Evolutionary conservation across 2,797 vertebrate species (phyloP).

Genomic region (Numenius phaeopus): DNA sequence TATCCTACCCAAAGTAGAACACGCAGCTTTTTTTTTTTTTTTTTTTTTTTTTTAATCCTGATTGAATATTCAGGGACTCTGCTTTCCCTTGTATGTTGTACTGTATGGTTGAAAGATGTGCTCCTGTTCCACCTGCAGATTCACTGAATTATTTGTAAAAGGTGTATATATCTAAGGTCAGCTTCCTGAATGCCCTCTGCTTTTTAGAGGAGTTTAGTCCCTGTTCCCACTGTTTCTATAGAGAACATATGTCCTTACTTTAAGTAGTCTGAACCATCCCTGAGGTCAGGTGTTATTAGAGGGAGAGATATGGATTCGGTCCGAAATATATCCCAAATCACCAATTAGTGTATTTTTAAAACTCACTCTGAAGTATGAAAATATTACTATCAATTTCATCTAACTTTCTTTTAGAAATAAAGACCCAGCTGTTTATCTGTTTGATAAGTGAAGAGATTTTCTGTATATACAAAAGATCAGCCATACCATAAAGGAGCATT

Average conservation of each 20-base stretch:
- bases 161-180: neutral
- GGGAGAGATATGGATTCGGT: neutral
- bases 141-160: neutral
- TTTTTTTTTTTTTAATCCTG: neutral
- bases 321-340: neutral
- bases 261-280: neutral
- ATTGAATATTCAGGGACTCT: neutral
- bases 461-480: neutral
- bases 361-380: neutral
- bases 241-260: neutral
- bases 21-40: too few species aligned
- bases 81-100: neutral
- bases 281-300: neutral
- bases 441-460: neutral
- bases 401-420: neutral
- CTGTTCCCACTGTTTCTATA: neutral
- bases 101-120: neutral
- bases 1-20: neutral
- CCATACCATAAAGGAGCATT: neutral
- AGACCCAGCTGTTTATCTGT: neutral
- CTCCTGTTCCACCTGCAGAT: neutral
- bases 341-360: neutral
- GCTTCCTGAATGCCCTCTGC: neutral
- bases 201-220: neutral
- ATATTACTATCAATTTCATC: neutral